Percentiles rank a stretch among this genome's conserved stretches.
phyloP scores from a whole-genome alignment of 2,113 vertebrate genomes.

The Murina feae region DNA sequence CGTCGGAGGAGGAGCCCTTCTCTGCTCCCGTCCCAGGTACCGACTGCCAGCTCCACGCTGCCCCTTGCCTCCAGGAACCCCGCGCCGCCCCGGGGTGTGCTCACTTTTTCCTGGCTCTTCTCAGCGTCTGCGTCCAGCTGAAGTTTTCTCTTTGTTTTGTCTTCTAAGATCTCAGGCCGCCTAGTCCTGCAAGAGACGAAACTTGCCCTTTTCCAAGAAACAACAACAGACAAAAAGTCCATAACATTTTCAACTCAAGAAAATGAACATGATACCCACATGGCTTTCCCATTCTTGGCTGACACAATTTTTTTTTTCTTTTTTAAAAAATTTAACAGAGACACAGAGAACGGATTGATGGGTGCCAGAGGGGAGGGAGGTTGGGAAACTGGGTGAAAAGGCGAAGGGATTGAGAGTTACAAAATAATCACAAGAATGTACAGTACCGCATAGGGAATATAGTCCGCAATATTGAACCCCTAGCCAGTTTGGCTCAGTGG shows the following conservation, averaged over 20 bases:
- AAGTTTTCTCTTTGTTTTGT: neutral
- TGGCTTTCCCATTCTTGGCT: neutral
- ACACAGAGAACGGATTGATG: neutral
- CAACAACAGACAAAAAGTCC: neutral
- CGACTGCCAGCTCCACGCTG: accelerated
- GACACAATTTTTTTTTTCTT: neutral
- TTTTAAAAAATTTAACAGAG: neutral
- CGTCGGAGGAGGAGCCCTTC: no score
- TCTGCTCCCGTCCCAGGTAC: neutral
- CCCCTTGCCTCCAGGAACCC: neutral
- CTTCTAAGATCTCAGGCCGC: neutral
- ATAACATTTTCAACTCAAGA: neutral
- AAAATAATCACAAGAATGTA: neutral
- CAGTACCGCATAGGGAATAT: neutral
- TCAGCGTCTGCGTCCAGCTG: neutral
- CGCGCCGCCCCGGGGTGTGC: neutral
- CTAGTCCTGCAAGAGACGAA: neutral
- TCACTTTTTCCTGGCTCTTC: neutral
- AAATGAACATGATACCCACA: neutral
- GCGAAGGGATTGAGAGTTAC: neutral
- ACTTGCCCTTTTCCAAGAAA: neutral
- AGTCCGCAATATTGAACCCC: no score
- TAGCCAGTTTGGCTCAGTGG: no score
- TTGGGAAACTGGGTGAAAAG: neutral
- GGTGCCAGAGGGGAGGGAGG: neutral